These are phyloP conservation scores for Perizoma flavofasciatum DNA, from an alignment of 2,888 invertebrate species.

Conservation along the genomic window DNA sequence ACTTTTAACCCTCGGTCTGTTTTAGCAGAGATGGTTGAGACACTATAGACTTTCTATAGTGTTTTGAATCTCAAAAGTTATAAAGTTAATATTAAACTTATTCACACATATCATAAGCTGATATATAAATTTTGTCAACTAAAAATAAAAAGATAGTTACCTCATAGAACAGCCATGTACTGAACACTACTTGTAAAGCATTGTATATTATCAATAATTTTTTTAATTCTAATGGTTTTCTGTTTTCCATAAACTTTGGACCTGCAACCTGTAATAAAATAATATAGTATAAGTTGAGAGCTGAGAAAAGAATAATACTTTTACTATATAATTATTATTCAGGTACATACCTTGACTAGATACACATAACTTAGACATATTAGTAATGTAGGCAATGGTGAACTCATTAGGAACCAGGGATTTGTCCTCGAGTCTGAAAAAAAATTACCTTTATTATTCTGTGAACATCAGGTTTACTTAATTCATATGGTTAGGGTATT, in stretches of 20 bases:
- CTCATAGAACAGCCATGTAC: conserved; percentile 95
- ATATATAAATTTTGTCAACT: conserved; percentile 1
- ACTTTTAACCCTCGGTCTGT: no score
- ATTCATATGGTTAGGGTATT: conserved; percentile 5
- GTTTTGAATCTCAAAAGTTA: no score
- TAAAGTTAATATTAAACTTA: not conserved
- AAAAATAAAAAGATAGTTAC: conserved; percentile 78
- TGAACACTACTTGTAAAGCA: conserved; percentile 95
- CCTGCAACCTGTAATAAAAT: conserved; percentile 87
- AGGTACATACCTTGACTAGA: conserved; percentile 89
- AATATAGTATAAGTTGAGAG: not conserved
- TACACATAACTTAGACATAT: conserved; percentile 95
- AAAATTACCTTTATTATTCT: conserved; percentile 32
- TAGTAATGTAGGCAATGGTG: conserved; percentile 95
- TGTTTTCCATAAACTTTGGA: conserved; percentile 95
- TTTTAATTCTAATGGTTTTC: conserved; percentile 93
- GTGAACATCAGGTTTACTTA: conserved; percentile 3
- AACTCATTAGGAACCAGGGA: conserved; percentile 96
- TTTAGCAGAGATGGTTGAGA: no score
- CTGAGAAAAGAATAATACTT: not conserved
- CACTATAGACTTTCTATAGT: no score
- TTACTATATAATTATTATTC: no score
- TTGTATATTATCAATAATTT: conserved; percentile 92
- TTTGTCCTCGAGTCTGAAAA: conserved; percentile 93
- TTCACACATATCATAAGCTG: conserved; percentile 1